Evolutionary conservation across 2,888 invertebrate species (phyloP), one percentile per base, ranked within the genome.

Genomic region (Diogma glabrata): DNA sequence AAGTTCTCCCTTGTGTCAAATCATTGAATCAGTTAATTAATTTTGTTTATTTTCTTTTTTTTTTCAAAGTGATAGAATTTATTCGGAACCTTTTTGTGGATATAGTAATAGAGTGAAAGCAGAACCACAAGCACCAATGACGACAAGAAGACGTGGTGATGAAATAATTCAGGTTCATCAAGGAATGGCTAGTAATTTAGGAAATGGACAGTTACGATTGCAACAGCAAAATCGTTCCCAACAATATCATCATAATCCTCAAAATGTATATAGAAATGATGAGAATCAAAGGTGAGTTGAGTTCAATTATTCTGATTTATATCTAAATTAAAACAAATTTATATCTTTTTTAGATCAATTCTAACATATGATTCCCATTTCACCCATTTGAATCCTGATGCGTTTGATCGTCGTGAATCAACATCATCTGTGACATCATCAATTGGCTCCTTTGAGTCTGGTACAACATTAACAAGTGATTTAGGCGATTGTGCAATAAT

Each of bases 371-470:
- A 46, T 46, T 24, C 22, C 23, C 46, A 46, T 46, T 46, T 46
- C 16, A 24, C 23, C 24, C 46, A 46, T 46, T 24, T 46, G 17
- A 46, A 46, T 46, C 16, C 46, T 22, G 46, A 46, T 22, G 63
- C 65, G 50, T 56, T 56, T 4, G 55, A 73, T 57, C 72, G 76
- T 54, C 68, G 81, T 60, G 79, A 82, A 61, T 80, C 82, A 1
- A 75, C 77, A 57, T 75, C 75, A 33, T 76, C 78, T 2, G 66
- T 78, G 55, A 75, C 76, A 50, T 82, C 81, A 45, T 64, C 73
- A 2, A 77, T 81, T 57, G 77, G 78, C 57, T 82, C 82, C 40
- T 80, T 76, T 67, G 82, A 81, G 65, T 82, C 82, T 48, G 76
- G 76, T 62, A 81, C 81, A 50, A 80, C 82, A 47, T 70, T 81